Percentiles rank a stretch among this genome's conserved stretches.
Evolutionary conservation across 2,797 vertebrate species (phyloP).

Genomic region (Discoglossus pictus): DNA sequence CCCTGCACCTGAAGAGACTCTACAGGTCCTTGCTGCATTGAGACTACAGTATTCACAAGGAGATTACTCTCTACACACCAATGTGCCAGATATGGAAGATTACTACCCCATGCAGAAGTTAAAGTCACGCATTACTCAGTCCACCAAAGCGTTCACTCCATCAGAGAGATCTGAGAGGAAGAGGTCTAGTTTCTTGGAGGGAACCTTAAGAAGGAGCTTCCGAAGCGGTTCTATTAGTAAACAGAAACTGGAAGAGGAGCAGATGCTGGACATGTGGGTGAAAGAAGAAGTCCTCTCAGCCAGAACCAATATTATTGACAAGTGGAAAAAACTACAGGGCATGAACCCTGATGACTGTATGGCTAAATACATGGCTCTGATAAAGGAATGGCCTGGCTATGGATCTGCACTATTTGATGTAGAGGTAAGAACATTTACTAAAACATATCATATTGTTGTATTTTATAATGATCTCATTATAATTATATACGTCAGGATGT

Average conservation of each 20-base stretch:
- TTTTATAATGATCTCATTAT: too few relatives aligned
- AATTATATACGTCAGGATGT: too few relatives aligned
- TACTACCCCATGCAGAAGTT: conserved; percentile 87
- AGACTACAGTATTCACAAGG: conserved; percentile 90
- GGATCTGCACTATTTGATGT: conserved; percentile 93
- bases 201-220: conserved; percentile 90
- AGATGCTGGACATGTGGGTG: conserved; percentile 89
- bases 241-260: conserved; percentile 85
- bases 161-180: conserved; percentile 81
- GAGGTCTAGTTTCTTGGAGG: conserved; percentile 92
- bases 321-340: conserved; percentile 92
- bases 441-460: background rate
- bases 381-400: conserved; percentile 94
- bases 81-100: conserved; percentile 78
- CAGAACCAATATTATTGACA: conserved; percentile 84
- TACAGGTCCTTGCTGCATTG: conserved; percentile 90
- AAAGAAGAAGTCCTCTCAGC: conserved; percentile 84
- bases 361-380: conserved; percentile 90
- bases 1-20: conserved; percentile 91
- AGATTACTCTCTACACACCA: conserved; percentile 71
- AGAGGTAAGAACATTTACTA: conserved; percentile 77
- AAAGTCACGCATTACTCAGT: conserved; percentile 86
- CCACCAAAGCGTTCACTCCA: conserved; percentile 74
- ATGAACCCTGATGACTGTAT: conserved; percentile 91
- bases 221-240: conserved; percentile 79